Percentiles rank a stretch among this genome's conserved stretches.
phyloP scores from a whole-genome alignment of 2,888 invertebrate species.

The Pseudococcus longispinus region DNA sequence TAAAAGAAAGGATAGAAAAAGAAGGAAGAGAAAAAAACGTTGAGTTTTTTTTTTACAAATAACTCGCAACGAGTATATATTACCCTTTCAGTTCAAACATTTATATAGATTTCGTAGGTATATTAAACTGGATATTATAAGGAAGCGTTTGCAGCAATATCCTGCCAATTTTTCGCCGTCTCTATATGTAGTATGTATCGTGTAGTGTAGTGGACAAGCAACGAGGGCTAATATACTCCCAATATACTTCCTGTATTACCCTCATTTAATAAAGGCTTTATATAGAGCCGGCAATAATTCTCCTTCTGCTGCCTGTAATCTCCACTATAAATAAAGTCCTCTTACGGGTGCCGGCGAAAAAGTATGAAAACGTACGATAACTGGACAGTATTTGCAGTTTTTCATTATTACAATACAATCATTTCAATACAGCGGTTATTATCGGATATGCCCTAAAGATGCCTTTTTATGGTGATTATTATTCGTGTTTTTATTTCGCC shows the following conservation, averaged over 20 bases:
- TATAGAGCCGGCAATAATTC: constrained; percentile 56
- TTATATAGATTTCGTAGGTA: constrained; percentile 57
- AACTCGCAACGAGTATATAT: constrained; percentile 54
- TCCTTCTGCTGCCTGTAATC: constrained; percentile 56
- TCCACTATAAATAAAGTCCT: constrained; percentile 54
- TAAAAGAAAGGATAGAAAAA: background rate
- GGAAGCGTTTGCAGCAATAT: constrained; percentile 55
- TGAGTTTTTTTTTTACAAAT: constrained; percentile 50
- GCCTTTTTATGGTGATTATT: background rate
- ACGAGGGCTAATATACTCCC: constrained; percentile 56
- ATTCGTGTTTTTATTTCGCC: background rate
- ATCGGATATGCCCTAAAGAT: background rate
- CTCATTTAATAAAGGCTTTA: constrained; percentile 57
- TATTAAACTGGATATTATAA: constrained; percentile 57
- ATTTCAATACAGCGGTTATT: constrained; percentile 21
- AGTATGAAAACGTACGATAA: constrained; percentile 56
- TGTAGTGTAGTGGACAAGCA: constrained; percentile 48
- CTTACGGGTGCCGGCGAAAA: constrained; percentile 38
- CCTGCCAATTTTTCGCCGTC: constrained; percentile 51
- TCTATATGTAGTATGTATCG: no score
- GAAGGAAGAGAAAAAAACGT: constrained; percentile 1
- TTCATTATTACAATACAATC: constrained; percentile 45
- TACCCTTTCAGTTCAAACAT: constrained; percentile 56
- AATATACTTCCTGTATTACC: constrained; percentile 54
- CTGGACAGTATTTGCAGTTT: constrained; percentile 53